These are phyloP conservation scores for Argyresthia goedartella DNA, from an alignment of 2,888 invertebrate species.

Conservation along the genomic window DNA sequence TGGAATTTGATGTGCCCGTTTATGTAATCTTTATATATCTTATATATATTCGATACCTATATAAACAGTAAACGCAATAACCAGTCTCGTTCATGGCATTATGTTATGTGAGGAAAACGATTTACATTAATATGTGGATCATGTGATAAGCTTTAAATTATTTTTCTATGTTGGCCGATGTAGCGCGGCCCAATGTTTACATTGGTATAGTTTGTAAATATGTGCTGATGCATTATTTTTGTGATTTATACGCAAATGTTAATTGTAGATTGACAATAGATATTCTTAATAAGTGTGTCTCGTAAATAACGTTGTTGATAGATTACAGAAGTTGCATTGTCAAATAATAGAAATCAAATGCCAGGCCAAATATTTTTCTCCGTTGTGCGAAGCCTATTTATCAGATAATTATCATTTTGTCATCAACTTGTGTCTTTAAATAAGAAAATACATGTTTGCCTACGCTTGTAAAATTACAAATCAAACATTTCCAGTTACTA, in stretches of 20 bases:
- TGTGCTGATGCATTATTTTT: slow-evolving; percentile 55
- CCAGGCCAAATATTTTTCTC: no score
- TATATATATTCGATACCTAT: slow-evolving; percentile 1
- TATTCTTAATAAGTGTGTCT: slow-evolving; percentile 17
- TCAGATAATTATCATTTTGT: no score
- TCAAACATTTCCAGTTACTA: background rate
- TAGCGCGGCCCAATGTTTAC: slow-evolving; percentile 33
- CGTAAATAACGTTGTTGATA: slow-evolving; percentile 4
- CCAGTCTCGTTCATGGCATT: slow-evolving; percentile 9
- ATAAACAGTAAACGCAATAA: background rate
- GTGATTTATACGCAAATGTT: slow-evolving; percentile 48
- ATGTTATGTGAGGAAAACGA: slow-evolving; percentile 22
- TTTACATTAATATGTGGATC: slow-evolving; percentile 35
- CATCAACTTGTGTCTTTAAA: no score
- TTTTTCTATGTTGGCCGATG: slow-evolving; percentile 40
- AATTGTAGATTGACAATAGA: slow-evolving; percentile 16
- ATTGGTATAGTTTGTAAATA: slow-evolving; percentile 32
- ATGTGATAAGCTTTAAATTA: slow-evolving; percentile 66
- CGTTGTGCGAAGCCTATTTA: no score
- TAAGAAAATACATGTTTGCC: no score
- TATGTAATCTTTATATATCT: background rate
- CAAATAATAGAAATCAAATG: background rate
- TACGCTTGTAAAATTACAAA: no score
- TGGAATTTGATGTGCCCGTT: no score
- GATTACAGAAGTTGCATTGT: background rate